Conservation (phyloP, 37 sponge, comb jelly and placozoan genomes). For the Crambe crambe region DNA sequence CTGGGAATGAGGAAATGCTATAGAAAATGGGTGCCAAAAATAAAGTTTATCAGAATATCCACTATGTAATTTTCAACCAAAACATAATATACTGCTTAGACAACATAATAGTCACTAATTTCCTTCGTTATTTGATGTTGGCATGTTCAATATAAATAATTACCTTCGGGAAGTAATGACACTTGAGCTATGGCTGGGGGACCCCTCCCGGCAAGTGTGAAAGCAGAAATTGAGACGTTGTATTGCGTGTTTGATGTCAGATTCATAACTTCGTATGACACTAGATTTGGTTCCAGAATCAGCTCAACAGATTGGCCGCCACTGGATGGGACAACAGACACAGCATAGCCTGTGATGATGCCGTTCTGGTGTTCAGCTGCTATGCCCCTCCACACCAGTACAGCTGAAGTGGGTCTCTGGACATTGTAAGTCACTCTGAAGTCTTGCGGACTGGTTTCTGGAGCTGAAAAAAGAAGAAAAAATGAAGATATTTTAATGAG, state of each 20-base stretch:
- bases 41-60: too few relatives aligned
- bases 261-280: neutral
- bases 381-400: neutral
- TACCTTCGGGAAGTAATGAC: constrained; percentile 1
- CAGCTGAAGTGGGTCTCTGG: neutral
- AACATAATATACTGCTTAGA: too few relatives aligned
- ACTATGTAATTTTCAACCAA: too few relatives aligned
- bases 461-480: neutral
- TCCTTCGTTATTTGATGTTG: too few relatives aligned
- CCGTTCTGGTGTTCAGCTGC: constrained; percentile 14
- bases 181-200: neutral
- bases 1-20: too few relatives aligned
- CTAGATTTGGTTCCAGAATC: neutral
- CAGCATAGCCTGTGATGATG: constrained; percentile 23
- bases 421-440: neutral
- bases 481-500: too few relatives aligned
- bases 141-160: too few relatives aligned
- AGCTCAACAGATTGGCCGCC: neutral
- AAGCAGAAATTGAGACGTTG: neutral
- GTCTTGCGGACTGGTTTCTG: neutral
- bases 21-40: too few relatives aligned
- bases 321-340: neutral
- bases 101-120: too few relatives aligned
- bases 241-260: constrained; percentile 3
- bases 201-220: neutral